Percentiles rank a stretch among this genome's conserved stretches.
These are phyloP conservation scores for Takifugu rubripes DNA, from an alignment of 2,797 vertebrate species.

Conservation along the genomic window DNA sequence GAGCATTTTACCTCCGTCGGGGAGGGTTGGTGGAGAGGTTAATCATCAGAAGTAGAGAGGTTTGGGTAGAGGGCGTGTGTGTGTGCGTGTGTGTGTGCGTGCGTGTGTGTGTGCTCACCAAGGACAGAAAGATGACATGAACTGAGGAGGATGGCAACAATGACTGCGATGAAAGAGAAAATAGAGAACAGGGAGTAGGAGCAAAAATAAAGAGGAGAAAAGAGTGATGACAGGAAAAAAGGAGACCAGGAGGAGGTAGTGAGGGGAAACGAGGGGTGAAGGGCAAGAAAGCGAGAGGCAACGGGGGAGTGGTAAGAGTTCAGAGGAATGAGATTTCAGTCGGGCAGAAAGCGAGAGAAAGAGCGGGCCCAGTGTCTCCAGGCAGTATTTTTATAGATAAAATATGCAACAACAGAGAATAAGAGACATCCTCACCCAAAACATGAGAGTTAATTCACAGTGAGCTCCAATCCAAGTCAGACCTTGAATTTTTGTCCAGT, in stretches of 20 bases:
- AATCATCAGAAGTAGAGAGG: slow-evolving; percentile 58
- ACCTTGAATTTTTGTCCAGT: too few species aligned
- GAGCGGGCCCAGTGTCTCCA: neutral
- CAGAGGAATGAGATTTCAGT: slow-evolving; percentile 72
- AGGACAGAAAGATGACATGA: slow-evolving; percentile 31
- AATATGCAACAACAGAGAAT: neutral
- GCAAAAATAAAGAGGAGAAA: slow-evolving; percentile 23
- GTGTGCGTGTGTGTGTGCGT: slow-evolving; percentile 22
- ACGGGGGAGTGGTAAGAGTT: slow-evolving; percentile 49
- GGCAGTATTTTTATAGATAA: too few species aligned
- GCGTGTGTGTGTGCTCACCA: slow-evolving; percentile 39
- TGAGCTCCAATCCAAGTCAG: too few species aligned
- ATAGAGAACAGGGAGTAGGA: slow-evolving; percentile 26
- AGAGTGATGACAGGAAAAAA: slow-evolving; percentile 36
- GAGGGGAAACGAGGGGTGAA: slow-evolving; percentile 29
- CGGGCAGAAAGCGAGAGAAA: slow-evolving; percentile 11
- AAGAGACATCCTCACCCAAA: too few species aligned
- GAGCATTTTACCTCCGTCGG: slow-evolving; percentile 33
- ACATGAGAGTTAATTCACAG: too few species aligned
- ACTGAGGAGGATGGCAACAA: slow-evolving; percentile 33
- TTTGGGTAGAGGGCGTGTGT: slow-evolving; percentile 52
- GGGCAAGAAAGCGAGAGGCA: slow-evolving; percentile 23
- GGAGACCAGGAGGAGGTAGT: slow-evolving; percentile 22
- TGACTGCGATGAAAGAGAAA: slow-evolving; percentile 46
- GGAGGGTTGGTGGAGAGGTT: slow-evolving; percentile 48